phyloP scores from a whole-genome alignment of 2,797 vertebrate genomes.

The Tarsius wallacei region DNA sequence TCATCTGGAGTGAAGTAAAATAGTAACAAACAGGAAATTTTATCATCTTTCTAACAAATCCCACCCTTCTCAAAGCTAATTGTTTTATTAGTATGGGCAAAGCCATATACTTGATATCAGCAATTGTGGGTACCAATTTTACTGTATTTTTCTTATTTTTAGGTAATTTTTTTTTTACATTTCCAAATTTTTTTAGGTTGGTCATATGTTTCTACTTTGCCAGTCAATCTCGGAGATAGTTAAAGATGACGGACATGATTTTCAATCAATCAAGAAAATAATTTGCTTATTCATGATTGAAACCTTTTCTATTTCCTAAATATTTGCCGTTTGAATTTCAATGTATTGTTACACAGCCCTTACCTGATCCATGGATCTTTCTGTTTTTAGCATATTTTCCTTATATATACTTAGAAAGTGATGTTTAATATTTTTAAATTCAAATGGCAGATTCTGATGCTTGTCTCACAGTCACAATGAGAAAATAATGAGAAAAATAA shows the following conservation, averaged over 20 bases:
- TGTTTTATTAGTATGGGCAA: neutral
- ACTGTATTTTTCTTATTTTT: neutral
- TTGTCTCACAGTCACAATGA: neutral
- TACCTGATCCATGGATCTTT: neutral
- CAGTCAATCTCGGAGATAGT: neutral
- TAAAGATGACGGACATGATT: neutral
- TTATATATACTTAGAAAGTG: neutral
- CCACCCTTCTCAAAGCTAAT: neutral
- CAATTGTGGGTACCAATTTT: neutral
- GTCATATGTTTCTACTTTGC: neutral
- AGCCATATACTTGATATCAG: neutral
- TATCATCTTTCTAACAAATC: neutral
- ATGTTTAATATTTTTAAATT: constrained; percentile 2
- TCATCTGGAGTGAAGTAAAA: neutral
- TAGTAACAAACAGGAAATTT: neutral
- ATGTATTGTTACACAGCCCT: neutral
- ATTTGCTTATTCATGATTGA: neutral
- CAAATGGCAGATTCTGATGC: neutral
- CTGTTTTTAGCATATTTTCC: neutral
- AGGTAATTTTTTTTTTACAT: neutral
- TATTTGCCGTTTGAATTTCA: neutral
- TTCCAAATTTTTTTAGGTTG: neutral
- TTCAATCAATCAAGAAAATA: neutral
- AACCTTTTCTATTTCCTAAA: neutral
- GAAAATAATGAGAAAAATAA: neutral